A percentile compares a stretch with the other conserved stretches of the same genome.
Evolutionary conservation across 1,140 invertebrate genomes (phyloP).

Genomic region (Polypedilum vanderplanki): DNA sequence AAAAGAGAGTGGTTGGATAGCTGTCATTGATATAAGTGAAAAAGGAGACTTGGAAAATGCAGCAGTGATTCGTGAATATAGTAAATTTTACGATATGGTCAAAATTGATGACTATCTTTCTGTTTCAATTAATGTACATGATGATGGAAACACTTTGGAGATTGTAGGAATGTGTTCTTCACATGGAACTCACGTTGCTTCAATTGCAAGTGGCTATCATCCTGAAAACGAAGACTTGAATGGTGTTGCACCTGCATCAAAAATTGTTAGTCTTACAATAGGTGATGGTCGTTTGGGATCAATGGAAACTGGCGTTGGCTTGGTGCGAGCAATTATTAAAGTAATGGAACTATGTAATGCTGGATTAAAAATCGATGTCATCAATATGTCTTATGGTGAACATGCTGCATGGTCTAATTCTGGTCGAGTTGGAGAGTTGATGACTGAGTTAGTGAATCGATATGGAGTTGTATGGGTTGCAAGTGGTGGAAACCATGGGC

Average conservation of each 20-base stretch:
- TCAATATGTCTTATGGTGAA: conserved; percentile 99
- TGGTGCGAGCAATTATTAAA: conserved; percentile 84
- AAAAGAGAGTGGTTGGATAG: conserved; percentile 57
- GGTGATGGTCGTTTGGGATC: conserved; percentile 79
- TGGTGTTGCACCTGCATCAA: conserved; percentile 93
- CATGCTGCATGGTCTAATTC: conserved; percentile 80
- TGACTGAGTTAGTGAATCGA: conserved; percentile 86
- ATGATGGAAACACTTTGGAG: conserved; percentile 86
- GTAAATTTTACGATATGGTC: conserved; percentile 69
- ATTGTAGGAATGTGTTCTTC: conserved; percentile 86
- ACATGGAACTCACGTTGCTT: conserved; percentile 95
- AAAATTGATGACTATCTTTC: conserved; percentile 82
- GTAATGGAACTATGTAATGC: conserved; percentile 63
- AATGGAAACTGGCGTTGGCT: conserved; percentile 93
- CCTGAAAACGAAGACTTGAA: conserved; percentile 83
- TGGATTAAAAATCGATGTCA: conserved; percentile 68
- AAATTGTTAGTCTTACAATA: conserved; percentile 89
- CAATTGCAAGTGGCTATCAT: conserved; percentile 89
- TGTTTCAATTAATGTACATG: conserved; percentile 86
- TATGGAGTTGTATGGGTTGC: conserved; percentile 87
- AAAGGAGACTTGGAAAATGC: conserved; percentile 68
- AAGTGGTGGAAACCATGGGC: conserved; percentile 92
- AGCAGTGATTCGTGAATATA: conserved; percentile 77
- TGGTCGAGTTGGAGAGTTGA: conserved; percentile 78
- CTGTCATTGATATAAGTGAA: conserved; percentile 44